A percentile compares a stretch with the other conserved stretches of the same genome.
Evolutionary conservation across 2,797 vertebrate genomes (phyloP).

Genomic region (Gastrophryne carolinensis): DNA sequence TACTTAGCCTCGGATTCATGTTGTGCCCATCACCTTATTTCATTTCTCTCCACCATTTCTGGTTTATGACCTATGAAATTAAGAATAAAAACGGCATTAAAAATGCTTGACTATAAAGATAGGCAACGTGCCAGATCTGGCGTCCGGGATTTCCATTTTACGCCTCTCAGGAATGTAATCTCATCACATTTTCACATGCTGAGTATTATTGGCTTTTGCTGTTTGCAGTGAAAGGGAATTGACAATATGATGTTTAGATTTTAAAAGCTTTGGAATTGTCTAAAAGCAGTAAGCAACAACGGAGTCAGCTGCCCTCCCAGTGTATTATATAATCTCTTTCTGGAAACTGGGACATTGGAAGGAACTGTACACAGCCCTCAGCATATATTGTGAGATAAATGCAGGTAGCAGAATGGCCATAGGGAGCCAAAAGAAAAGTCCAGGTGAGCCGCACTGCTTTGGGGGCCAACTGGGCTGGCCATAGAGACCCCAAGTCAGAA

Average conservation of each 20-base stretch:
- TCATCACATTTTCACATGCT: constrained; percentile 14
- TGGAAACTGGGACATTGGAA: too few species aligned
- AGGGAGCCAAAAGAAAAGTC: too few species aligned
- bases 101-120: constrained; percentile 29
- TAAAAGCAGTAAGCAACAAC: constrained; percentile 1
- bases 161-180: constrained; percentile 29
- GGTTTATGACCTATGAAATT: constrained; percentile 48
- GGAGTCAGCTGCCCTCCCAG: not conserved
- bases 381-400: too few species aligned
- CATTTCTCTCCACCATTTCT: constrained; percentile 35
- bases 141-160: constrained; percentile 9
- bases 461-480: too few species aligned
- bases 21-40: constrained; percentile 24
- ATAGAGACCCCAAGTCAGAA: too few species aligned
- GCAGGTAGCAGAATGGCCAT: too few species aligned
- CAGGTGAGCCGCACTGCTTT: too few species aligned
- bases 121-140: not conserved
- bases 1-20: constrained; percentile 17
- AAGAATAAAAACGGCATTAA: constrained; percentile 37
- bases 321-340: too few species aligned
- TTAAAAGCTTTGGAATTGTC: constrained; percentile 24
- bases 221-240: constrained; percentile 7
- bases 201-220: constrained; percentile 14
- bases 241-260: not conserved
- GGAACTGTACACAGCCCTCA: too few species aligned